Percentiles rank a stretch among this genome's conserved stretches.
phyloP scores from a whole-genome alignment of 2,797 vertebrate species.

The Cossypha heuglini region DNA sequence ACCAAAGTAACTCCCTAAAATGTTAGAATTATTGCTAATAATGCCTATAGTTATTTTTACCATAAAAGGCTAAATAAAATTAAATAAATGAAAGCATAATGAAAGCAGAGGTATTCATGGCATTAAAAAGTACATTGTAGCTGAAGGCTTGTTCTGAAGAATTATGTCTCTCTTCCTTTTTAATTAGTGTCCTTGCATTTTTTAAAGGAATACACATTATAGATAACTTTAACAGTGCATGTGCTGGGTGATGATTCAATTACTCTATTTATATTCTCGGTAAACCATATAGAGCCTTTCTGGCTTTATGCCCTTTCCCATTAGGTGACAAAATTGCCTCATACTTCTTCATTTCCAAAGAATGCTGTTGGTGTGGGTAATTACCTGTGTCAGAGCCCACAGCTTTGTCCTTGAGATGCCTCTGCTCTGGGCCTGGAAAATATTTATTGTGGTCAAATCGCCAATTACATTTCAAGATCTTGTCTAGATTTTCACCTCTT shows the following conservation, averaged over 20 bases:
- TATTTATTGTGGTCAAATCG: slow-evolving; percentile 6
- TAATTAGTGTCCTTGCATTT: slow-evolving; percentile 27
- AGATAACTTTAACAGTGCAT: background rate
- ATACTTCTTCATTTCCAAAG: slow-evolving; percentile 58
- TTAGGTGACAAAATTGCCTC: slow-evolving; percentile 64
- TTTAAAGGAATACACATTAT: slow-evolving; percentile 22
- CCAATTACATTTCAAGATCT: background rate
- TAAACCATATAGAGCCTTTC: slow-evolving; percentile 56
- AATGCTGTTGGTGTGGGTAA: slow-evolving; percentile 43
- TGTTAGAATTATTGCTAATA: slow-evolving; percentile 55
- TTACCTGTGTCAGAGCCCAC: slow-evolving; percentile 55
- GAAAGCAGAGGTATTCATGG: background rate
- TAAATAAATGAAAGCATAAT: slow-evolving; percentile 20
- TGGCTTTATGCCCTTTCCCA: slow-evolving; percentile 62
- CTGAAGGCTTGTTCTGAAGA: slow-evolving; percentile 31
- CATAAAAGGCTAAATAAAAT: slow-evolving; percentile 41
- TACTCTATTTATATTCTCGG: slow-evolving; percentile 48
- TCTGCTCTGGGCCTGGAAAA: background rate
- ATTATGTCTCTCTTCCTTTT: slow-evolving; percentile 12
- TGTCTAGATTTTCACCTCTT: background rate
- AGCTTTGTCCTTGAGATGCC: slow-evolving; percentile 50
- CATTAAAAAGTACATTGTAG: background rate
- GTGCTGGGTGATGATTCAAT: slow-evolving; percentile 39
- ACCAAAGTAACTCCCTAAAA: slow-evolving; percentile 58
- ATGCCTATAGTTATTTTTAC: slow-evolving; percentile 25